These are phyloP conservation scores for Agrilus biguttatus DNA, from an alignment of 2,888 invertebrate genomes.

Conservation along the genomic window DNA sequence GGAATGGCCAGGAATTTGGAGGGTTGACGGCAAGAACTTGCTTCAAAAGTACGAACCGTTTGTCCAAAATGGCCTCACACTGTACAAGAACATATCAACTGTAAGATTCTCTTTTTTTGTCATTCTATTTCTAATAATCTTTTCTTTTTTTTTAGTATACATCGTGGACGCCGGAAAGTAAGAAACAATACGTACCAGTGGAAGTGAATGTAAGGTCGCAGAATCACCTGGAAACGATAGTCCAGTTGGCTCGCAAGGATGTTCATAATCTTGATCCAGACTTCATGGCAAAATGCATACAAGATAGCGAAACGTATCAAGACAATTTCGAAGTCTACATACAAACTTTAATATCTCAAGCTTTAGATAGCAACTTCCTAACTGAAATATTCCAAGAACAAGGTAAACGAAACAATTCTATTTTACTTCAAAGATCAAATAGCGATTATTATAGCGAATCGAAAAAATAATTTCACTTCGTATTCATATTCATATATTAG, in stretches of 20 bases:
- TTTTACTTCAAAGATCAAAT: too few species aligned
- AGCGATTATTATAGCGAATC: too few species aligned
- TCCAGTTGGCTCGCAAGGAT: conserved; percentile 65
- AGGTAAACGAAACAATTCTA: conserved; percentile 45
- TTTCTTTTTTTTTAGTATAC: conserved; percentile 48
- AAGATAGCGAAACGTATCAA: conserved; percentile 61
- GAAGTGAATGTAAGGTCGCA: conserved; percentile 63
- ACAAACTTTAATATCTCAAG: conserved; percentile 81
- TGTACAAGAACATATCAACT: conserved; percentile 77
- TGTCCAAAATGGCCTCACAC: conserved; percentile 63
- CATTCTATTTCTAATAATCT: background rate
- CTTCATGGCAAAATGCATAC: conserved; percentile 60
- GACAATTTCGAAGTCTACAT: conserved; percentile 86
- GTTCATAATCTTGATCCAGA: conserved; percentile 51
- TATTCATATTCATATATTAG: too few species aligned
- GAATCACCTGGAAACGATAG: conserved; percentile 62
- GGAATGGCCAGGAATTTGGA: conserved; percentile 81
- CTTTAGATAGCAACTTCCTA: conserved; percentile 76
- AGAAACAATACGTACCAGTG: conserved; percentile 65
- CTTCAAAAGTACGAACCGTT: conserved; percentile 74
- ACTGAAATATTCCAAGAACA: conserved; percentile 81
- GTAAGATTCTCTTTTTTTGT: conserved; percentile 36
- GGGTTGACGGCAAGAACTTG: conserved; percentile 73
- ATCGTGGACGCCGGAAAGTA: conserved; percentile 72
- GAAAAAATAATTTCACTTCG: too few species aligned